phyloP scores from a whole-genome alignment of 2,113 vertebrate genomes.

The Xenopus borealis region DNA sequence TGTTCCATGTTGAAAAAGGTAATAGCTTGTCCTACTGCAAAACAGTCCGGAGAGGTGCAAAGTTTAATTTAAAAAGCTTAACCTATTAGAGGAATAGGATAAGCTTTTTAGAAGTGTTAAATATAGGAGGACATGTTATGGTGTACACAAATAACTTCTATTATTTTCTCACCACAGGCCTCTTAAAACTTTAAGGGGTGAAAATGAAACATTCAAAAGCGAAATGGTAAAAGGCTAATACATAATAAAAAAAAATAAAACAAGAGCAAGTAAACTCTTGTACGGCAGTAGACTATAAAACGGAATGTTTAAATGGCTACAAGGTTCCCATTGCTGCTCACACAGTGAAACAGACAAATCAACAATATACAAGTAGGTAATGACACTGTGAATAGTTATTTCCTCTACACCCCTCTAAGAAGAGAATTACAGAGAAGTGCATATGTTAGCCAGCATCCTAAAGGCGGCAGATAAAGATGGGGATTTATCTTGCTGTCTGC shows the following conservation, averaged over 20 bases:
- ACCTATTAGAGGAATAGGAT: too few species aligned
- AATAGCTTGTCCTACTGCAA: too few species aligned
- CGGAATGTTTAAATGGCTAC: background rate
- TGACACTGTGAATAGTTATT: conserved; percentile 19
- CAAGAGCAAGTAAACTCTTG: background rate
- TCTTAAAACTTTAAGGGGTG: too few species aligned
- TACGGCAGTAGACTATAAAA: background rate
- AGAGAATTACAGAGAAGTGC: conserved; percentile 24
- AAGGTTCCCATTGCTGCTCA: background rate
- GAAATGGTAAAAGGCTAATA: background rate
- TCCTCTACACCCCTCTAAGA: conserved; percentile 11
- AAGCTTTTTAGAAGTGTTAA: too few species aligned
- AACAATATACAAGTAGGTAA: background rate
- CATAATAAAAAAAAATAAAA: background rate
- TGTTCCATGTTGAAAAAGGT: too few species aligned
- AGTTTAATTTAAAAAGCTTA: too few species aligned
- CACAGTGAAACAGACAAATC: background rate
- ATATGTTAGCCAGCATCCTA: conserved; percentile 15
- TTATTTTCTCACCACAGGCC: too few species aligned
- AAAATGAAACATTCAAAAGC: too few species aligned
- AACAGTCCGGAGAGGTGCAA: too few species aligned
- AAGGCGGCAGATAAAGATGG: conserved; percentile 43
- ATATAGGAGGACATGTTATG: too few species aligned
- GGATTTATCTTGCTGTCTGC: conserved; percentile 53
- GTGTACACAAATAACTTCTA: too few species aligned